These are phyloP conservation scores for Columba guinea DNA, from an alignment of 2,797 vertebrate genomes.

Conservation along the genomic window DNA sequence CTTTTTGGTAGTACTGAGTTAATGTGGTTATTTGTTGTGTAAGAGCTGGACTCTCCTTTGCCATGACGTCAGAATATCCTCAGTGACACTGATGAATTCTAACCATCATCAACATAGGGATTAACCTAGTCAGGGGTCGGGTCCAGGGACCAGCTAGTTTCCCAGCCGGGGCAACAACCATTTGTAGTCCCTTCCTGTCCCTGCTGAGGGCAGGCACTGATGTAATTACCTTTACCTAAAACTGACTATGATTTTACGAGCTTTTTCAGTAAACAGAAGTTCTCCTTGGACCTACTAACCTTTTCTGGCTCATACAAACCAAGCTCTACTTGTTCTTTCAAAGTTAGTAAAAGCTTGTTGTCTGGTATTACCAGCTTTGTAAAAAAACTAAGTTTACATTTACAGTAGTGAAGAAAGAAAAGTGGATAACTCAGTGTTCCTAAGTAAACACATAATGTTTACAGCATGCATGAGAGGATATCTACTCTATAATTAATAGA, in stretches of 20 bases:
- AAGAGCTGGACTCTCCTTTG: not conserved
- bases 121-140: not conserved
- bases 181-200: not conserved
- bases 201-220: not conserved
- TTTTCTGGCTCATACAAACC: not conserved
- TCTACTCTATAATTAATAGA: not conserved
- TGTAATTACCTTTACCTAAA: not conserved
- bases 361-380: not conserved
- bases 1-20: not conserved
- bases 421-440: not conserved
- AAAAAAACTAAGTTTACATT: not conserved
- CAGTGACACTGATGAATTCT: not conserved
- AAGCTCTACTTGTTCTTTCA: not conserved
- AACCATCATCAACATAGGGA: not conserved
- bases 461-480: not conserved
- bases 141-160: not conserved
- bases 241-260: not conserved
- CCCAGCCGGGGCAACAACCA: not conserved
- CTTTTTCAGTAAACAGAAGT: not conserved
- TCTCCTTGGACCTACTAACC: not conserved
- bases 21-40: not conserved
- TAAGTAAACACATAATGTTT: not conserved
- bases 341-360: not conserved
- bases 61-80: not conserved
- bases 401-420: slow-evolving; percentile 17